These are phyloP conservation scores for Eupithecia subumbrata DNA, from an alignment of 2,888 invertebrate species.

Conservation along the genomic window DNA sequence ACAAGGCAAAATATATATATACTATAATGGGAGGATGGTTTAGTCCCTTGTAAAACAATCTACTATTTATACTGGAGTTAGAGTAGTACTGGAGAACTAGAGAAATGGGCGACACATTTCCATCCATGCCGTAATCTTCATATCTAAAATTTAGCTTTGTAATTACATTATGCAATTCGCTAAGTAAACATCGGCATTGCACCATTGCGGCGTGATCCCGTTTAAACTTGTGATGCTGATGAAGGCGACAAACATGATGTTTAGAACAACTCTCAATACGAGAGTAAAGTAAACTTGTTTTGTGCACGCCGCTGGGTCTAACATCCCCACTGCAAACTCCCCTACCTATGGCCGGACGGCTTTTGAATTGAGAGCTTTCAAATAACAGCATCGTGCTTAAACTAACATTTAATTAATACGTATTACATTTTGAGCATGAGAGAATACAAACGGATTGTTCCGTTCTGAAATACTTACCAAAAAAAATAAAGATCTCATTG, in stretches of 20 bases:
- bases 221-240: neutral
- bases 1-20: too few species aligned
- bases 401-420: neutral
- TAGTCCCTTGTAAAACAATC: too few species aligned
- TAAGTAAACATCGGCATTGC: neutral
- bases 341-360: slow-evolving; percentile 7
- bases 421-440: neutral
- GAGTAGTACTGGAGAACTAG: too few species aligned
- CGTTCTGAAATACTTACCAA: neutral
- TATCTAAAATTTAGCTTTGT: neutral
- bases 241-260: neutral
- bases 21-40: too few species aligned
- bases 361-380: slow-evolving; percentile 5
- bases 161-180: neutral
- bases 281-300: slow-evolving; percentile 25
- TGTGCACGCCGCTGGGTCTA: slow-evolving; percentile 7
- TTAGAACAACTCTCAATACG: neutral
- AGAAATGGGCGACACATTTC: neutral
- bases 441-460: neutral
- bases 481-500: neutral
- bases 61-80: too few species aligned
- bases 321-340: slow-evolving; percentile 21
- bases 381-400: neutral
- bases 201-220: neutral
- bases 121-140: neutral